Evolutionary conservation across 2,797 vertebrate genomes (phyloP), one percentile per base, ranked within the genome.

Genomic region (Amniataba percoides): DNA sequence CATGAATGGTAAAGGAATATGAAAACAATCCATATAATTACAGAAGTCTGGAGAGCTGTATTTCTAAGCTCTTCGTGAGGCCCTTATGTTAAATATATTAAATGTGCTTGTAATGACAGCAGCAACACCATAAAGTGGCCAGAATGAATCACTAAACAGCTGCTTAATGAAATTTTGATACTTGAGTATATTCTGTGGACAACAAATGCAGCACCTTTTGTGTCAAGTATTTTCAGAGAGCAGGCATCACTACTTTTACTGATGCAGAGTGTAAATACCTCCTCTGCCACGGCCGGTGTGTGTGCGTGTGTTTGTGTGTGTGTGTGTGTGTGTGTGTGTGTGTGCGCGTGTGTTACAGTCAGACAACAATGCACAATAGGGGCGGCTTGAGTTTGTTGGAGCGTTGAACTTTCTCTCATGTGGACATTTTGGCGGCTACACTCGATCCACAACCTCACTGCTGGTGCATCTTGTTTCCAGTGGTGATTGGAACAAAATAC

Each of bases 381-480:
- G 21, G 34, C 64, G 4, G 10, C 21, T 49, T 62, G 18, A 16
- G 10, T 23, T 70, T 70, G 10, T 39, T 16, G 5, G 48, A 31
- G 27, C 27, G 27, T 31, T 31, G 27, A 31, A 31, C 27, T 31
- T 31, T 31, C 27, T 31, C 27, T 21, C 46, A 39, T 27, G 18
- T 48, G 25, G 11, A 58, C 52, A 53, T 49, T 16, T 19, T 42
- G 13, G 27, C 40, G 40, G 27, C n/a, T 70, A 19, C 13, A 34
- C 31, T 52, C 46, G 65, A 15, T 51, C 51, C 13, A n/a, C 8
- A 40, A 34, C 46, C 39, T 58, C 4, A 52, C 49, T 56, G 18
- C 25, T 49, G 60, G 34, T 49, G 60, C 25, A n/a, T 55, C 39
- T 53, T 4, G 49, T 52, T 39, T 73, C 19, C 56, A 18, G 42